phyloP scores from a whole-genome alignment of 2,888 invertebrate species.

The Hofmannophila pseudospretella region DNA sequence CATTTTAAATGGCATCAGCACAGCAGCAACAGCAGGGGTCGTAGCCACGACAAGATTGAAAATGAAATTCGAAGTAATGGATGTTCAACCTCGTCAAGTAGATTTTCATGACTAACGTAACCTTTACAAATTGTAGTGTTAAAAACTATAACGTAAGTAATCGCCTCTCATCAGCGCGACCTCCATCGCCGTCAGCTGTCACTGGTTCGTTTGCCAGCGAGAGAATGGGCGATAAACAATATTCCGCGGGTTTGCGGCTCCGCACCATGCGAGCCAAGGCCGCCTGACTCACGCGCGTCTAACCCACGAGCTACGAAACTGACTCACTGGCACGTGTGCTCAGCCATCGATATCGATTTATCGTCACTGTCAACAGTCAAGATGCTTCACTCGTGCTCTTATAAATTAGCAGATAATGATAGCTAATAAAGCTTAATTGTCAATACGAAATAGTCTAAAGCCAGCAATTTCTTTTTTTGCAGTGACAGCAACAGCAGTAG shows the following conservation, averaged over 20 bases:
- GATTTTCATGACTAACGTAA: not conserved
- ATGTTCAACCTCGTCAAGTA: not conserved
- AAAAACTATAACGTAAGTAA: conserved; percentile 17
- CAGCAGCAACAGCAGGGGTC: no score
- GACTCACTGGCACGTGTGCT: conserved; percentile 46
- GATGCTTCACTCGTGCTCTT: no score
- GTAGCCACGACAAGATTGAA: no score
- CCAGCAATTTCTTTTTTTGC: no score
- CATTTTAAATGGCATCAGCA: not conserved
- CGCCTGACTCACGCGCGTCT: conserved; percentile 62
- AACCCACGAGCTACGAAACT: conserved; percentile 47
- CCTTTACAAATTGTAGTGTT: not conserved
- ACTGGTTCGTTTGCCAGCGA: conserved; percentile 37
- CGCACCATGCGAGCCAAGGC: conserved; percentile 50
- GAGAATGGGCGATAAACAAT: conserved; percentile 52
- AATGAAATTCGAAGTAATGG: not conserved
- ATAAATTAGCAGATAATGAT: no score
- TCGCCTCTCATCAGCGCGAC: conserved; percentile 34
- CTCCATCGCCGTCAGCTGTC: conserved; percentile 39
- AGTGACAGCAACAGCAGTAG: no score
- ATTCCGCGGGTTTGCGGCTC: conserved; percentile 38
- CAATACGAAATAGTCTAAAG: no score
- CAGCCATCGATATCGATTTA: conserved; percentile 16
- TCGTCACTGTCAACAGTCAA: no score
- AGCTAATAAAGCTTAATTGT: no score